Evolutionary conservation across 2,113 vertebrate genomes (phyloP).

Genomic region (Mormyrus iriodes): DNA sequence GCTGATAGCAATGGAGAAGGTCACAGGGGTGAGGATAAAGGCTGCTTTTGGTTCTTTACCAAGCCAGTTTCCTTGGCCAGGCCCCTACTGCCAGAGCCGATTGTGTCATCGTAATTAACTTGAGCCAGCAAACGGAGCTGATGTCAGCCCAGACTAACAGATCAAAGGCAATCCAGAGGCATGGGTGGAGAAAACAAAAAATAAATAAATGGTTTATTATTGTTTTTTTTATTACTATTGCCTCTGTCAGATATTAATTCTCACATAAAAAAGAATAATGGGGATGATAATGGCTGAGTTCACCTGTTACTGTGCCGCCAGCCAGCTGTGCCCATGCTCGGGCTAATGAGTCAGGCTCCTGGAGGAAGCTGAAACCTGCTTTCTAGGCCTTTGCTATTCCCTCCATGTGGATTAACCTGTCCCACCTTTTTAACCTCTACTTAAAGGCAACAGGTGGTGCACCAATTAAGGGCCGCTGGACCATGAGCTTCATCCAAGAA

Average conservation of each 20-base stretch:
- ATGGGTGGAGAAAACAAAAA: neutral
- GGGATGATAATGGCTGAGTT: neutral
- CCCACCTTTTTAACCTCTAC: neutral
- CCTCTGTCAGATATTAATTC: conserved; percentile 11
- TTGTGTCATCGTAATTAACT: conserved; percentile 27
- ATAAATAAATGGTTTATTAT: neutral
- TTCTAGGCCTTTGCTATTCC: neutral
- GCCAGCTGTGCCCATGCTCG: neutral
- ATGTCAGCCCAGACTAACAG: conserved; percentile 7
- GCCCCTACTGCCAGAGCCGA: conserved; percentile 16
- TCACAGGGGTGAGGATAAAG: neutral
- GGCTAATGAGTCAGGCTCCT: conserved; percentile 1
- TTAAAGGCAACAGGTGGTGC: neutral
- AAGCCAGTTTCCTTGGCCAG: neutral
- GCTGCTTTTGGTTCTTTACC: neutral
- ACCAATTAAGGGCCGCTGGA: neutral
- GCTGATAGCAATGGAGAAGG: neutral
- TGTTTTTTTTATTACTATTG: conserved; percentile 1
- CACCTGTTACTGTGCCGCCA: neutral
- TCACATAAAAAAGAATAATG: conserved; percentile 13
- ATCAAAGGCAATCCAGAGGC: conserved; percentile 28
- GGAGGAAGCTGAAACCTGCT: neutral
- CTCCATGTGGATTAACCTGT: neutral
- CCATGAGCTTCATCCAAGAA: neutral
- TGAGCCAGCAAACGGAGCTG: conserved; percentile 14